Evolutionary conservation across 2,113 vertebrate genomes (phyloP).

Genomic region (Myotis davidii): DNA sequence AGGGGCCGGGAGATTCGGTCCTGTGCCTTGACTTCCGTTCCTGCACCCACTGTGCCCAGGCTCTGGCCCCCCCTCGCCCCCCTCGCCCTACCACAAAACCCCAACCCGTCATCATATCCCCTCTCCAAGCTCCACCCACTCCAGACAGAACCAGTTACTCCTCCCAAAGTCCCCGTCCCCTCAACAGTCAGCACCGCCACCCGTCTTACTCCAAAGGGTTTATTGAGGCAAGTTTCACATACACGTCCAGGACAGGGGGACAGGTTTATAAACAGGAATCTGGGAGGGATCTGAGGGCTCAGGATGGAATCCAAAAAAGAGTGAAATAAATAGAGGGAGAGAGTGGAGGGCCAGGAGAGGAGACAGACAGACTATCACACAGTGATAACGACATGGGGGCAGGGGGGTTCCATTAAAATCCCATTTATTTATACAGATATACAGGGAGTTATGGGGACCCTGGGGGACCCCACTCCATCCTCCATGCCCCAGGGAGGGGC

Average conservation of each 20-base stretch:
- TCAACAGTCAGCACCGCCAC: background rate
- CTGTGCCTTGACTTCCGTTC: slow-evolving; percentile 51
- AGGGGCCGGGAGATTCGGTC: slow-evolving; percentile 63
- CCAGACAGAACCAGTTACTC: no score
- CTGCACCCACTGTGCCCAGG: background rate
- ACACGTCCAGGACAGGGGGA: slow-evolving; percentile 82
- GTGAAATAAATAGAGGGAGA: slow-evolving; percentile 88
- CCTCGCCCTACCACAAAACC: background rate
- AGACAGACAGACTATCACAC: slow-evolving; percentile 91
- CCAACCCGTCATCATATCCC: background rate
- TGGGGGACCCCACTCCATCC: slow-evolving; percentile 3
- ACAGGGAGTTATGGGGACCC: slow-evolving; percentile 35
- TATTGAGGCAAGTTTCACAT: slow-evolving; percentile 84
- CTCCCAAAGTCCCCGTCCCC: background rate
- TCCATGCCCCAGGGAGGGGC: background rate
- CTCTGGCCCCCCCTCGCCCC: background rate
- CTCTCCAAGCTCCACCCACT: background rate
- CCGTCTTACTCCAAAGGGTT: slow-evolving; percentile 81
- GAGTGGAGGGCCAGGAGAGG: slow-evolving; percentile 22
- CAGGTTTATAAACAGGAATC: slow-evolving; percentile 77
- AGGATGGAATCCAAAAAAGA: slow-evolving; percentile 65
- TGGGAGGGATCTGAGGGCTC: slow-evolving; percentile 36
- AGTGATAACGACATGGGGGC: slow-evolving; percentile 89
- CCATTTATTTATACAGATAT: slow-evolving; percentile 78
- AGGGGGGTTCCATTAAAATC: slow-evolving; percentile 63